Conservation (phyloP, 1,140 invertebrate species). For the Drosophila lini region DNA sequence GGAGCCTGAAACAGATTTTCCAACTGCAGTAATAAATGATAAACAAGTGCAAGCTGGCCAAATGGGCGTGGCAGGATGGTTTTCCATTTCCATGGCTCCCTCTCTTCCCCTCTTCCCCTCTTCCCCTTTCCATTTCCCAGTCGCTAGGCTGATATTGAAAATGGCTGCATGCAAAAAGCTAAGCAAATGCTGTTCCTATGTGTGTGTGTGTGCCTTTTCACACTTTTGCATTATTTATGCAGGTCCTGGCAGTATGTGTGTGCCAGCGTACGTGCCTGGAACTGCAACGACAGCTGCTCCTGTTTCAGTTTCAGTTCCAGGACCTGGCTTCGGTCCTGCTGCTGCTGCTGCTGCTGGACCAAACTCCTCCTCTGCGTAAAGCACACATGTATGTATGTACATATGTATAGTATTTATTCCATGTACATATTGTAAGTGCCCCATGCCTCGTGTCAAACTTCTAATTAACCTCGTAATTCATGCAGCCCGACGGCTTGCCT, state of each 20-base stretch:
- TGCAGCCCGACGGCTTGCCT: conserved; percentile 39
- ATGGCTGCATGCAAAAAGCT: conserved; percentile 37
- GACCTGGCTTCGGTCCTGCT: neutral
- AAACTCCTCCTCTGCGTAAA: neutral
- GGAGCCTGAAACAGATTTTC: conserved; percentile 59
- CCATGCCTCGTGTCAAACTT: conserved; percentile 54
- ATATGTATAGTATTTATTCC: conserved; percentile 35
- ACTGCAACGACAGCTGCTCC: conserved; percentile 61
- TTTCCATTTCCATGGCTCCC: neutral
- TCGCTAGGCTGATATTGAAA: conserved; percentile 65
- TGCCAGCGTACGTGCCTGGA: conserved; percentile 60
- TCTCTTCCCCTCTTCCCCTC: no score
- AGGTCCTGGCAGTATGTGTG: conserved; percentile 31
- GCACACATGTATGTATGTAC: neutral
- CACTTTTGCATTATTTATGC: conserved; percentile 56
- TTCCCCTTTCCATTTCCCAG: neutral
- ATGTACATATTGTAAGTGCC: conserved; percentile 52
- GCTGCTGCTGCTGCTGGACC: conserved; percentile 4
- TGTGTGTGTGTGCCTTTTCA: conserved; percentile 40
- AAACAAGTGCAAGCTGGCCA: conserved; percentile 75
- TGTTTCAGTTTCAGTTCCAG: conserved; percentile 17
- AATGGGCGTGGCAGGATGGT: conserved; percentile 17
- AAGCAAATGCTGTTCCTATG: conserved; percentile 28
- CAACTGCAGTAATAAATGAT: conserved; percentile 77
- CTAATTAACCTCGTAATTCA: conserved; percentile 56